phyloP scores from a whole-genome alignment of 2,888 invertebrate species.

The Dermolepida albohirtum region DNA sequence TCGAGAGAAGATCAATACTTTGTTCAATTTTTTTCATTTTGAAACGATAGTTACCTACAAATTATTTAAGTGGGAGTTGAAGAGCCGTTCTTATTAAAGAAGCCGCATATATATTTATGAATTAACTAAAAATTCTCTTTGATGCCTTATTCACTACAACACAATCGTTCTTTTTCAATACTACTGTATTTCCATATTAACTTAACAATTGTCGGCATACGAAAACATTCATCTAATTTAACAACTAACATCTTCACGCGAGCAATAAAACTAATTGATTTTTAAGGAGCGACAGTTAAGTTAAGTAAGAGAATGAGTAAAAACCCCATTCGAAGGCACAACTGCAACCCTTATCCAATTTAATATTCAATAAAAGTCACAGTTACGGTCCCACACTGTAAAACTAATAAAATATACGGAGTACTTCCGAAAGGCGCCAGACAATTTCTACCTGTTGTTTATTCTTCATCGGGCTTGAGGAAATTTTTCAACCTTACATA shows the following conservation, averaged over 20 bases:
- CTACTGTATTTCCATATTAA: too few relatives aligned
- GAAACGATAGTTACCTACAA: too few relatives aligned
- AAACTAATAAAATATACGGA: conserved; percentile 48
- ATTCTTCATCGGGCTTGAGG: conserved; percentile 21
- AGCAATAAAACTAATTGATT: conserved; percentile 39
- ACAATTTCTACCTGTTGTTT: conserved; percentile 51
- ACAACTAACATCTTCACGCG: conserved; percentile 5
- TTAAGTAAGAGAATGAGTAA: conserved; percentile 17
- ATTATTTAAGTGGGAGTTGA: too few relatives aligned
- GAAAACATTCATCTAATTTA: conserved; percentile 7
- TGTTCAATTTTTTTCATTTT: too few relatives aligned
- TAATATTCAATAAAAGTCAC: conserved; percentile 50
- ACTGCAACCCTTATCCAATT: conserved; percentile 44
- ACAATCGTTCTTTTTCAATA: too few relatives aligned
- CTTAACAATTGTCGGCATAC: too few relatives aligned
- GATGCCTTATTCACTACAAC: too few relatives aligned
- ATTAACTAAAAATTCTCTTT: too few relatives aligned
- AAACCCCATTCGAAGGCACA: conserved; percentile 24
- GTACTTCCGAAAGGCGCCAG: conserved; percentile 53
- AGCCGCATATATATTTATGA: too few relatives aligned
- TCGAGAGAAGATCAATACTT: too few relatives aligned
- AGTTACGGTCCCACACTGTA: conserved; percentile 46
- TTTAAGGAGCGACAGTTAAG: conserved; percentile 29
- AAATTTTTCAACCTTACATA: neutral
- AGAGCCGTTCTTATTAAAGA: too few relatives aligned